Conservation (phyloP, 2,888 invertebrate species). For the Nephrotoma flavescens region DNA sequence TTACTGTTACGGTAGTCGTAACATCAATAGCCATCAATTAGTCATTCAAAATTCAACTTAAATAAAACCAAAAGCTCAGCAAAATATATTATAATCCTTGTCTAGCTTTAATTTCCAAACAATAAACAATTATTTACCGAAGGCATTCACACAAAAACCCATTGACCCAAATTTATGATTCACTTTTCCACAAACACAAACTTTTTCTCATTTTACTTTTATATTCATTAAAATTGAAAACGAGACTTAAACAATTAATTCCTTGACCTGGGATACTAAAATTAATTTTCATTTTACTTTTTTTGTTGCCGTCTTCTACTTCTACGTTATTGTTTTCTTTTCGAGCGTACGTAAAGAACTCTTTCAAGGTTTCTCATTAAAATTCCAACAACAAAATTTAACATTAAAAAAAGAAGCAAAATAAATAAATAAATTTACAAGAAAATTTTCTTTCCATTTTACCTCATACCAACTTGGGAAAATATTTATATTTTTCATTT, state of each 20-base stretch:
- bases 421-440: slow-evolving; percentile 2
- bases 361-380: slow-evolving; percentile 3
- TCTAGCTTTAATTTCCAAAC: too few species aligned
- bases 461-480: background rate
- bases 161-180: background rate
- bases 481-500: background rate
- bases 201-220: background rate
- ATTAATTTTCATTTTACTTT: background rate
- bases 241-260: slow-evolving; percentile 6
- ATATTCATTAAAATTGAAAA: background rate
- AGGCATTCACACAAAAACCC: background rate
- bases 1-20: background rate
- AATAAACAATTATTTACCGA: background rate
- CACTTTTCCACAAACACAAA: background rate
- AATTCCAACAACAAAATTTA: background rate
- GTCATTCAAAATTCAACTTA: too few species aligned
- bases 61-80: too few species aligned
- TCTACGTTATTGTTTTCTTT: background rate
- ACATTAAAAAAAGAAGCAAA: background rate
- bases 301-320: background rate
- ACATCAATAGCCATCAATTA: background rate
- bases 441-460: background rate
- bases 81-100: too few species aligned
- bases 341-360: background rate
- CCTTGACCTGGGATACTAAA: slow-evolving; percentile 6